Percentiles rank a stretch among this genome's conserved stretches.
Conservation (phyloP, 2,113 vertebrate species). For the Dasypus novemcinctus region DNA sequence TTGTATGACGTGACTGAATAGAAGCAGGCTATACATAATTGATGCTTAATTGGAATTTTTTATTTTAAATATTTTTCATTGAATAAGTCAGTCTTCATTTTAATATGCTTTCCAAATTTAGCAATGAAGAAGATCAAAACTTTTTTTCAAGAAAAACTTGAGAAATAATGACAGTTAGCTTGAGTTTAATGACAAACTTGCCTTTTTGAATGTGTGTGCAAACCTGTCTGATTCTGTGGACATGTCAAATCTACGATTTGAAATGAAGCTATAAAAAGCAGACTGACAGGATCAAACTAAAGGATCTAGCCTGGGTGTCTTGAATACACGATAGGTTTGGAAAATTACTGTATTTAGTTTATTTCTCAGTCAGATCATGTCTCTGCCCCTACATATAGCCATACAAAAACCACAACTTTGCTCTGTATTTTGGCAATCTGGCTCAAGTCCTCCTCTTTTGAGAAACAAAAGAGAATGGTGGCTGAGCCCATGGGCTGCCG, state of each 20-base stretch:
- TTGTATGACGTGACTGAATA: accelerated
- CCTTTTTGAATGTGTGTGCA: background rate
- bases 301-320: background rate
- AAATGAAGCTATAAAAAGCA: background rate
- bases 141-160: background rate
- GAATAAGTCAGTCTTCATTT: constrained; percentile 36
- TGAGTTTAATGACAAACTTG: constrained; percentile 41
- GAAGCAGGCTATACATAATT: background rate
- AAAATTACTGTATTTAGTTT: background rate
- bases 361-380: background rate
- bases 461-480: background rate
- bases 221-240: background rate
- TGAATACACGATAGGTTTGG: background rate
- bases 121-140: constrained; percentile 33
- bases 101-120: constrained; percentile 48
- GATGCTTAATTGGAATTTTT: background rate
- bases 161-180: constrained; percentile 43
- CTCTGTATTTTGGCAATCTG: background rate
- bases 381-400: background rate
- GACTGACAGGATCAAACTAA: background rate
- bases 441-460: background rate
- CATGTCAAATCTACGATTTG: background rate
- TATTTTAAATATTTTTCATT: background rate
- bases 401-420: background rate
- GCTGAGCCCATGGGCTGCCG: no score